Conservation (phyloP, 1,140 invertebrate genomes). For the Belonocnema kinseyi region DNA sequence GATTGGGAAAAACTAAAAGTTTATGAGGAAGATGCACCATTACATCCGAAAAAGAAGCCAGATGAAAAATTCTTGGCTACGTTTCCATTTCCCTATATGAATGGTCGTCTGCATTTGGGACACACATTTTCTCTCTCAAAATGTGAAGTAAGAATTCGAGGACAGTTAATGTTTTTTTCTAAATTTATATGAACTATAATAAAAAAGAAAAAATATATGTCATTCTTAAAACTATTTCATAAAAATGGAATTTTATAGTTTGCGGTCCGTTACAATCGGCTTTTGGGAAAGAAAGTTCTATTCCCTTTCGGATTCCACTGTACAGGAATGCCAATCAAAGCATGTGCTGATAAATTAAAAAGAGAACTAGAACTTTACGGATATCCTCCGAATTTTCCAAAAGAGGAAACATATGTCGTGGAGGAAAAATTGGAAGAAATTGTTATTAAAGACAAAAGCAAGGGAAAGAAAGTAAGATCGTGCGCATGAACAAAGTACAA, state of each 20-base stretch:
- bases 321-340: constrained; percentile 98
- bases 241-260: constrained; percentile 80
- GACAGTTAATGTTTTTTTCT: too few relatives aligned
- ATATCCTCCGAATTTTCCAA: constrained; percentile 94
- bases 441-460: constrained; percentile 94
- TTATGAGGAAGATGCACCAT: constrained; percentile 88
- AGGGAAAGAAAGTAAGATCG: constrained; percentile 92
- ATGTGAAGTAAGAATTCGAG: constrained; percentile 83
- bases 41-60: constrained; percentile 71
- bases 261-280: constrained; percentile 90
- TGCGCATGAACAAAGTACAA: too few relatives aligned
- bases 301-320: constrained; percentile 99
- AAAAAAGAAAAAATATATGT: constrained; percentile 16
- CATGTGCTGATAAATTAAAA: constrained; percentile 98
- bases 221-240: not conserved
- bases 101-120: constrained; percentile 97
- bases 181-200: constrained; percentile 43
- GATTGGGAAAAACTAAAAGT: constrained; percentile 88
- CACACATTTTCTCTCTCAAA: constrained; percentile 98
- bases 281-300: constrained; percentile 93
- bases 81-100: constrained; percentile 99
- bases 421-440: constrained; percentile 78
- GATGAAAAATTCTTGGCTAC: constrained; percentile 94
- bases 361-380: constrained; percentile 95
- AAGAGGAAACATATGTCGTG: constrained; percentile 71